phyloP scores from a whole-genome alignment of 2,888 invertebrate species.

The Miltochrista miniata region DNA sequence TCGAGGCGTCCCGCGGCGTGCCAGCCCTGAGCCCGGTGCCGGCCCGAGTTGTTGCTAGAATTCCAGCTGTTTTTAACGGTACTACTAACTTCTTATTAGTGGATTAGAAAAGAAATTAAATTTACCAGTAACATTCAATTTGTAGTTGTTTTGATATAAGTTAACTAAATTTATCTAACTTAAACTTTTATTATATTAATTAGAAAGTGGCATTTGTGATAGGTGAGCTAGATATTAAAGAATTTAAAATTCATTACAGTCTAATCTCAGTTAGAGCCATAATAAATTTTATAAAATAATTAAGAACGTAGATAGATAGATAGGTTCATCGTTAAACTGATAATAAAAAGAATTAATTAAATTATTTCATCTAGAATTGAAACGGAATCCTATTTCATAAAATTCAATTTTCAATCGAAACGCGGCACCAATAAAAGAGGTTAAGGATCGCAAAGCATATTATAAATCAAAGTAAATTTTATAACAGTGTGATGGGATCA shows the following conservation, averaged over 20 bases:
- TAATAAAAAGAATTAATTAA: slow-evolving; percentile 9
- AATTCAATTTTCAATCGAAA: slow-evolving; percentile 29
- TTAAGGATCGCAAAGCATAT: slow-evolving; percentile 45
- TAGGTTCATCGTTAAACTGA: not conserved
- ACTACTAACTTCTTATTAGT: slow-evolving; percentile 72
- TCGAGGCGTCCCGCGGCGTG: slow-evolving; percentile 77
- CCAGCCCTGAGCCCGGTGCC: slow-evolving; percentile 46
- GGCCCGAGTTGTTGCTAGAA: slow-evolving; percentile 72
- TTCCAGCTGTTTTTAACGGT: slow-evolving; percentile 79
- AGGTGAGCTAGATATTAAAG: too few relatives aligned
- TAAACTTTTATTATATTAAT: too few relatives aligned
- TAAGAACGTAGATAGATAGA: not conserved
- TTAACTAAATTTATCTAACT: not conserved
- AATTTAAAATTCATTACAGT: not conserved
- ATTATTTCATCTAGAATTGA: not conserved
- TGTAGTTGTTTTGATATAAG: slow-evolving; percentile 9
- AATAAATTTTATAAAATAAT: not conserved
- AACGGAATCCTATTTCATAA: slow-evolving; percentile 1
- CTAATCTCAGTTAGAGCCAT: not conserved
- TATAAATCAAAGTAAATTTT: slow-evolving; percentile 69
- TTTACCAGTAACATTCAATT: slow-evolving; percentile 49
- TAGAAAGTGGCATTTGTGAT: too few relatives aligned
- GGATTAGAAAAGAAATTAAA: slow-evolving; percentile 69
- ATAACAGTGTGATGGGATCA: slow-evolving; percentile 52
- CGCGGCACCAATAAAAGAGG: slow-evolving; percentile 56